These are phyloP conservation scores for Chironomus riparius DNA, from an alignment of 2,888 invertebrate genomes.

Conservation along the genomic window DNA sequence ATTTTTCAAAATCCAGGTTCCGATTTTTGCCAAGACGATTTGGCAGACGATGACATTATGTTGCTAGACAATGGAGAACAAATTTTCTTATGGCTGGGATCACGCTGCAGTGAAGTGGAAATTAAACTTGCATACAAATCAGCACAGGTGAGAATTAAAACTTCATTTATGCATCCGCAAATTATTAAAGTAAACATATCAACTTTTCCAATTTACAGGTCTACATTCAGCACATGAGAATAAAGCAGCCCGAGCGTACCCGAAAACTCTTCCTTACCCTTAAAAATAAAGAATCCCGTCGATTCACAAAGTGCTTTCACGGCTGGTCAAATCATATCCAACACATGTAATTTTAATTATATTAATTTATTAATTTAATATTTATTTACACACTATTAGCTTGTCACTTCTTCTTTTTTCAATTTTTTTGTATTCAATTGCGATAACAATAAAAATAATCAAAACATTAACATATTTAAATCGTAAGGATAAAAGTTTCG, in stretches of 20 bases:
- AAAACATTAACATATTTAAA: not conserved
- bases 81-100: conserved; percentile 96
- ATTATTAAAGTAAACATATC: not conserved
- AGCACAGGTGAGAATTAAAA: conserved; percentile 63
- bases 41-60: conserved; percentile 99
- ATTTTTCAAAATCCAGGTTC: conserved; percentile 29
- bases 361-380: conserved; percentile 23
- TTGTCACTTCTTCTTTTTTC: not conserved
- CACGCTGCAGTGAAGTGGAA: conserved; percentile 95
- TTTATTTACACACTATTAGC: conserved; percentile 21
- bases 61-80: conserved; percentile 96
- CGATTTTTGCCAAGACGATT: conserved; percentile 69
- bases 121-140: conserved; percentile 98
- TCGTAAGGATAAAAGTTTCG: not conserved
- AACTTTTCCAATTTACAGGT: conserved; percentile 50
- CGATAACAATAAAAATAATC: not conserved
- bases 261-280: conserved; percentile 89
- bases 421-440: not conserved
- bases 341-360: conserved; percentile 2
- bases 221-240: conserved; percentile 94
- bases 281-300: conserved; percentile 89
- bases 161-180: not conserved
- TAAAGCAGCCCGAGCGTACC: conserved; percentile 83
- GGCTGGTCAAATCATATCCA: conserved; percentile 89
- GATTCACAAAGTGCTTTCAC: conserved; percentile 97